Evolutionary conservation across 1,140 invertebrate species (phyloP).

Genomic region (Batillaria attramentaria): DNA sequence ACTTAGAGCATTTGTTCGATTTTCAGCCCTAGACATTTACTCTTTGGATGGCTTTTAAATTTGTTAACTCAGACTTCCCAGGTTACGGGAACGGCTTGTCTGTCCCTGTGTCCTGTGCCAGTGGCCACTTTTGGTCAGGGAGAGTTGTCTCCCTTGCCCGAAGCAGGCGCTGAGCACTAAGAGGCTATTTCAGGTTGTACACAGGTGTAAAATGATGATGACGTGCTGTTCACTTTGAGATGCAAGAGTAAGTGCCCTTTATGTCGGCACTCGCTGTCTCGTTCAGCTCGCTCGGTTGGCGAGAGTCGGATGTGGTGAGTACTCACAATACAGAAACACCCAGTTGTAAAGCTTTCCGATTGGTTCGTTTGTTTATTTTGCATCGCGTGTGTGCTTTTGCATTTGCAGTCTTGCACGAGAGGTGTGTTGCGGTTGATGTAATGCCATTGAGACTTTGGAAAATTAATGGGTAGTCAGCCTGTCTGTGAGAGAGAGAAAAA

Average conservation of each 20-base stretch:
- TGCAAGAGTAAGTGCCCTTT: conserved; percentile 12
- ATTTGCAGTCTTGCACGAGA: not conserved
- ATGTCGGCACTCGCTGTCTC: conserved; percentile 8
- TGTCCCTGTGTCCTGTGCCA: too few relatives aligned
- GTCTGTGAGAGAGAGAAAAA: too few relatives aligned
- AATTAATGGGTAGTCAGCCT: too few relatives aligned
- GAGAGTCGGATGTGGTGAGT: conserved; percentile 29
- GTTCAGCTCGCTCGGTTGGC: not conserved
- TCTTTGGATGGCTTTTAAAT: too few relatives aligned
- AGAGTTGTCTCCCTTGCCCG: conserved; percentile 12
- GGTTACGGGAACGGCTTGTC: too few relatives aligned
- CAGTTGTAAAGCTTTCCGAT: conserved; percentile 20
- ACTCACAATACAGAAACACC: conserved; percentile 35
- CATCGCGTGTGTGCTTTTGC: not conserved
- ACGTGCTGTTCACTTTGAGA: conserved; percentile 14
- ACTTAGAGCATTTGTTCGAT: too few relatives aligned
- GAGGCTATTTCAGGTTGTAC: conserved; percentile 28
- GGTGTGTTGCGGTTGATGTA: too few relatives aligned
- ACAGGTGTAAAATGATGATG: conserved; percentile 15
- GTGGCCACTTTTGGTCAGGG: conserved; percentile 15
- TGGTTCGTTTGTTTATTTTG: too few relatives aligned
- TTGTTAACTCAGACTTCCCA: too few relatives aligned
- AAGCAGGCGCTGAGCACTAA: not conserved
- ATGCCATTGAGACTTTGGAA: too few relatives aligned
- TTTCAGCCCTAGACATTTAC: too few relatives aligned